A percentile compares a stretch with the other conserved stretches of the same genome.
Evolutionary conservation across 2,888 invertebrate species (phyloP).

Genomic region (Trissoscelio sp.): DNA sequence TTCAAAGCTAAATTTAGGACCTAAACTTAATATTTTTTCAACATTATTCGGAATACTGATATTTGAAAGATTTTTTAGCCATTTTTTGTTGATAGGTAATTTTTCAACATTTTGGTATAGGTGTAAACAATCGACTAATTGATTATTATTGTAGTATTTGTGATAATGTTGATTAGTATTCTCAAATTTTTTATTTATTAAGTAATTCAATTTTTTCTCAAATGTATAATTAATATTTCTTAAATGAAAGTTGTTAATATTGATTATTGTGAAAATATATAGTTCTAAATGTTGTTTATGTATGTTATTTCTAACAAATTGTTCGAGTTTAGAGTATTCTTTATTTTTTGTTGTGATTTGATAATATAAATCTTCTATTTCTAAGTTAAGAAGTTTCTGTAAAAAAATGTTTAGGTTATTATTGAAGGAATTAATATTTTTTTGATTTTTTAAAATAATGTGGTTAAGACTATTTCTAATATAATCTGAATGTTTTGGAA

Average conservation of each 20-base stretch:
- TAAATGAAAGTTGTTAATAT: too few relatives aligned
- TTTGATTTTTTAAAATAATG: neutral
- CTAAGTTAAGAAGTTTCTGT: neutral
- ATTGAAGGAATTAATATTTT: neutral
- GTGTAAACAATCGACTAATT: too few relatives aligned
- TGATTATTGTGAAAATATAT: neutral
- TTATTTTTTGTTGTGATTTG: neutral
- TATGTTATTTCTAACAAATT: neutral
- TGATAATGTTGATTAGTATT: too few relatives aligned
- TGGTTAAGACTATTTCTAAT: neutral
- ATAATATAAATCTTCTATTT: neutral
- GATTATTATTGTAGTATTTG: too few relatives aligned
- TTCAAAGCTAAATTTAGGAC: conserved; percentile 6
- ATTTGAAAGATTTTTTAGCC: neutral
- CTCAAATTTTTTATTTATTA: too few relatives aligned
- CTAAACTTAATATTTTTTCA: neutral
- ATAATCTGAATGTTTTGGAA: neutral
- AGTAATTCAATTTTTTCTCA: too few relatives aligned
- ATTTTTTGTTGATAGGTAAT: neutral
- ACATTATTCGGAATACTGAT: neutral
- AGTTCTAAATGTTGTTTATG: neutral
- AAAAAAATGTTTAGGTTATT: neutral
- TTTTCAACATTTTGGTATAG: neutral
- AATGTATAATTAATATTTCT: too few relatives aligned
- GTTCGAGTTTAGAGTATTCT: neutral